Evolutionary conservation across 2,113 vertebrate genomes (phyloP).

Genomic region (Scolopax mira): DNA sequence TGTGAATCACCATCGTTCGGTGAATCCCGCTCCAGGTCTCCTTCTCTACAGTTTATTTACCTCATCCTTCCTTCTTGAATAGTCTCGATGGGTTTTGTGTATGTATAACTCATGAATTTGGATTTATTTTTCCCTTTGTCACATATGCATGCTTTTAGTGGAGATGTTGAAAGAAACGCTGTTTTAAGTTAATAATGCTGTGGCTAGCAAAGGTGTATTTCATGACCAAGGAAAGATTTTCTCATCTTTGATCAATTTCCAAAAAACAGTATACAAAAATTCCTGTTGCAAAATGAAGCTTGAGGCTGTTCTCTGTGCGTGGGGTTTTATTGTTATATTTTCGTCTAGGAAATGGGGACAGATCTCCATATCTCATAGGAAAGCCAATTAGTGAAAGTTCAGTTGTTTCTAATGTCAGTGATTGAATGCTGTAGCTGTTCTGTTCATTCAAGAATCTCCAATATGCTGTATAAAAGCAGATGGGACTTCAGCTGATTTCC

Average conservation of each 20-base stretch:
- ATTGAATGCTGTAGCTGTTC: slow-evolving; percentile 25
- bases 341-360: slow-evolving; percentile 9
- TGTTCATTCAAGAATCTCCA: slow-evolving; percentile 30
- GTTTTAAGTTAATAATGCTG: background rate
- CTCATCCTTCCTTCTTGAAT: background rate
- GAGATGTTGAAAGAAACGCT: background rate
- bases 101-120: fast-evolving
- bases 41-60: fast-evolving
- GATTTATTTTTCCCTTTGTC: background rate
- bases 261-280: background rate
- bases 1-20: fast-evolving
- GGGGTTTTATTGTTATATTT: background rate
- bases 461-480: slow-evolving; percentile 10
- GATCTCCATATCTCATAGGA: slow-evolving; percentile 26
- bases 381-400: slow-evolving; percentile 37
- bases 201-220: background rate
- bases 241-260: background rate
- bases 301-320: background rate
- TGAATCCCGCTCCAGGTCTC: background rate
- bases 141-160: background rate
- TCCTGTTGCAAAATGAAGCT: background rate
- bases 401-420: slow-evolving; percentile 15
- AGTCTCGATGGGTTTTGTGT: background rate
- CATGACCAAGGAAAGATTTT: background rate
- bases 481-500: slow-evolving; percentile 9